Percentiles rank a stretch among this genome's conserved stretches.
Conservation (phyloP, 1,140 invertebrate species). For the Homalodisca vitripennis region DNA sequence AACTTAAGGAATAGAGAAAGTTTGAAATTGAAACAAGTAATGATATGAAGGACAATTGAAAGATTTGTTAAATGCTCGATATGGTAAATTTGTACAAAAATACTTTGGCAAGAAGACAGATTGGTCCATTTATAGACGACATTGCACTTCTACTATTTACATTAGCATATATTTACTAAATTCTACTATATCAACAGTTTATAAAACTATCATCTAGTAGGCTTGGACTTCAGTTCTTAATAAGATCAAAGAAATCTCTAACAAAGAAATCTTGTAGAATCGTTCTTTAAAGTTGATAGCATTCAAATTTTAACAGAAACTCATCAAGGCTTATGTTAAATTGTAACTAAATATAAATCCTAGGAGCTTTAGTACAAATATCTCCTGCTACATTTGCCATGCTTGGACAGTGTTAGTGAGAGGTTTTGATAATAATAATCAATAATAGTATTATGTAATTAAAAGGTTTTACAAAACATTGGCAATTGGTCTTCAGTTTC, state of each 20-base stretch:
- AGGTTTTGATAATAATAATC: too few relatives aligned
- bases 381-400: background rate
- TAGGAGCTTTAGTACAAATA: background rate
- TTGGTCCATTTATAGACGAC: slow-evolving; percentile 15
- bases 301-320: background rate
- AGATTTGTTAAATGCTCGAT: background rate
- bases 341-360: background rate
- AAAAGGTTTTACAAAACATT: too few relatives aligned
- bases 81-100: slow-evolving; percentile 8
- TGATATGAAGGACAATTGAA: background rate
- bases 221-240: slow-evolving; percentile 6
- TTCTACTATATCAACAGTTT: background rate
- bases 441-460: too few relatives aligned
- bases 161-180: background rate
- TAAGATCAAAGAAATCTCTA: background rate
- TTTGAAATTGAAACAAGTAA: background rate
- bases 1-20: background rate
- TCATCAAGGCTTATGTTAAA: background rate
- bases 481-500: too few relatives aligned
- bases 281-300: background rate
- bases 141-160: slow-evolving; percentile 9
- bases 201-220: slow-evolving; percentile 11
- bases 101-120: slow-evolving; percentile 12
- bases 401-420: background rate
- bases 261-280: background rate